Evolutionary conservation across 2,797 vertebrate species (phyloP), one percentile per base, ranked within the genome.

Genomic region (Mastacembelus armatus): DNA sequence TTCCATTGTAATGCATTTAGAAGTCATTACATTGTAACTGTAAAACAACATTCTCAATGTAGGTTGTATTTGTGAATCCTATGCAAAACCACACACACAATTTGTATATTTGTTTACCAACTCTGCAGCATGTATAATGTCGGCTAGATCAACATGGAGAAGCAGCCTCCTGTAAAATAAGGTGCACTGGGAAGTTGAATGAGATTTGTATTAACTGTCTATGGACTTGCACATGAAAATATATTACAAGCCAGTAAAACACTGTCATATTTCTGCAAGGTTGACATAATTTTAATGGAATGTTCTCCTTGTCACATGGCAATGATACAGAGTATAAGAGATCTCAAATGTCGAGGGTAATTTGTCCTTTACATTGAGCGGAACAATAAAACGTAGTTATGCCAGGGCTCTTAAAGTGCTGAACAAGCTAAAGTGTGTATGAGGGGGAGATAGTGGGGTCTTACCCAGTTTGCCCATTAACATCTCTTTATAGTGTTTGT

Each of bases 231-330:
- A 26, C 67, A 75, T 76, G 47, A 77, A 60, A 77, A 66, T 82
- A 62, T 72, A 86, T 89, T 67, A 72, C 12, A 4, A 51, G 67
- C 64, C 65, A 64, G 22, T 86, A 84, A 86, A 83, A 87, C 55
- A 64, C 45, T 39, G 29, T 74, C 62, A 63, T 73, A 73, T 78
- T 80, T 86, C 79, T 86, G 86, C 78, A 75, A 71, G 75, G 78
- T 60, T 86, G 81, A 80, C 86, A 83, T 63, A 2, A 85, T 89
- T 90, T 89, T 85, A 90, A 89, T 87, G 52, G 69, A 85, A 73
- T 52, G 50, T 82, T 75, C 48, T 50, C 38, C 14, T 32, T 4
- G 45, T 81, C 68, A 70, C 66, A 68, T 57, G 49, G 61, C 55
- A 64, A 22, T 68, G 75, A 85, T 74, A 68, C 59, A 64, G 24